Evolutionary conservation across 2,888 invertebrate genomes (phyloP), one percentile per base, ranked within the genome.

Genomic region (Pecten maximus): DNA sequence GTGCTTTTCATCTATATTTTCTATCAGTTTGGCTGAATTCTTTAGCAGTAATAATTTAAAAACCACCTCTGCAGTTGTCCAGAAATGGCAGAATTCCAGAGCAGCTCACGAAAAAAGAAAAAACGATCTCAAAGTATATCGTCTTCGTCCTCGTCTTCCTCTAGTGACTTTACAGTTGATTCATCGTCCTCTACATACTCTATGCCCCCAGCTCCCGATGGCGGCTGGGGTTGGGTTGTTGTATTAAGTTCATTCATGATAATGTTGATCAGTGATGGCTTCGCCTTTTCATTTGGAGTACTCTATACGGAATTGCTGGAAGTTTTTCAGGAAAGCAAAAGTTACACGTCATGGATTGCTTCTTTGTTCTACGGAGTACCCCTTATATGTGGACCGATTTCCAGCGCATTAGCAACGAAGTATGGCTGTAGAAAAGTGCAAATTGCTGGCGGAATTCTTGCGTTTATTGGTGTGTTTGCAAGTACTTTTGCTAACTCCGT

Each of bases 151-250:
- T 92, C 93, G 28, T 91, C 92, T 39, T 90, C 91, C 44, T 90
- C 90, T 15, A 92, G 92, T 1, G 93, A 92, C 28, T 90, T 88
- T 87, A 60, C 92, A 4, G 92, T 93, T 19, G 93, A 93, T 23
- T 93, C 92, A 0, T 93, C 91, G 44, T 93, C 93, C 12, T 94
- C 93, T 6, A 89, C 91, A 19, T 60, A 92, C 15, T 91, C 93
- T 12, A 92, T 95, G 92, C 95, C 96, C 3, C 93, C 94, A 39
- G 94, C 96, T 4, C 98, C 98, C 0, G 98, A 99, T 96, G 98
- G 98, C 16, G 98, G 99, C 23, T 99, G 98, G 98, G 99, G 99
- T 8, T 99, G 99, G 99, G 98, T 99, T 48, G 98, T 99, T 89
- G 99, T 99, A 0, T 98, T 98, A 92, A 98, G 98, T 40, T 98